Conservation (phyloP, 2,113 vertebrate species). For the Carlito syrichta region DNA sequence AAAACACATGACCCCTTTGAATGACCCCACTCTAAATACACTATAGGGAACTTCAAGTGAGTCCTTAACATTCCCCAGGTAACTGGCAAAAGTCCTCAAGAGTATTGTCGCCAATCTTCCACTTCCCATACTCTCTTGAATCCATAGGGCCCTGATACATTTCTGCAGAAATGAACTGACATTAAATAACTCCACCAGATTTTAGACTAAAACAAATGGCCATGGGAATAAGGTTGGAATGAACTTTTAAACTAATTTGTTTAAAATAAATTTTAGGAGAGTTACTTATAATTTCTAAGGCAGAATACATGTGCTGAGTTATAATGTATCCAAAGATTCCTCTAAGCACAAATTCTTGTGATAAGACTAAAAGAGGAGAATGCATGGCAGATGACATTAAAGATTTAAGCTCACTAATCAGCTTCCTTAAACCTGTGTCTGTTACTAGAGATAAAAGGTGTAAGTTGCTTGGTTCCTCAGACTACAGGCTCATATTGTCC, state of each 20-base stretch:
- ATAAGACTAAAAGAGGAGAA: neutral
- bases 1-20: neutral
- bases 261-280: slow-evolving; percentile 19
- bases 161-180: neutral
- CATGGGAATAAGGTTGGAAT: too few relatives aligned
- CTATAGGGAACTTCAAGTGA: neutral
- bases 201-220: neutral
- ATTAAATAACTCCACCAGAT: neutral
- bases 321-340: neutral
- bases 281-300: neutral
- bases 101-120: neutral
- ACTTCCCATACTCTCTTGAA: neutral
- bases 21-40: neutral
- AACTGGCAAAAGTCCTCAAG: neutral
- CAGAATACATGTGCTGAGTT: neutral
- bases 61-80: neutral
- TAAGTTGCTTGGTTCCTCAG: neutral
- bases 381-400: neutral
- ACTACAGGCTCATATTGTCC: neutral
- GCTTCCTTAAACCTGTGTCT: neutral
- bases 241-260: too few relatives aligned
- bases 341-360: neutral
- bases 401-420: neutral
- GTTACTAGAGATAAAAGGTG: neutral
- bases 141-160: neutral